Conservation (phyloP, 2,888 invertebrate species). For the Mesorhabditis belari region DNA sequence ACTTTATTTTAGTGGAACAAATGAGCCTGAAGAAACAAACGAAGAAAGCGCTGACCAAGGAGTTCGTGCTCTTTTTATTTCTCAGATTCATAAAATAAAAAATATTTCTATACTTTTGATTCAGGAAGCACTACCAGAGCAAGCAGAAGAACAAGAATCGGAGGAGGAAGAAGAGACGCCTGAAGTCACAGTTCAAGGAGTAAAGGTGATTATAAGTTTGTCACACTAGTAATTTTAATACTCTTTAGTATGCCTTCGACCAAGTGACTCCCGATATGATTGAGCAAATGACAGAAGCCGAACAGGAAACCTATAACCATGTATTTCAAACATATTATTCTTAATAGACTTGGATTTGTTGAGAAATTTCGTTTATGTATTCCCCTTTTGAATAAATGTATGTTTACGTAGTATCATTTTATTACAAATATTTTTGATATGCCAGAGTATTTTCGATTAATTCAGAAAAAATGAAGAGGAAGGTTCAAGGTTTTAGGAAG, state of each 20-base stretch:
- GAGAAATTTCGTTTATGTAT: too few relatives aligned
- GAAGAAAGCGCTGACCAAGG: not conserved
- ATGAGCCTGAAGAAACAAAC: not conserved
- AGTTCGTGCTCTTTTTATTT: too few relatives aligned
- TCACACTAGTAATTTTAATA: not conserved
- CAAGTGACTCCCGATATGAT: constrained; percentile 33
- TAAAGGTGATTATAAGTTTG: too few relatives aligned
- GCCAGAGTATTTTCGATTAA: too few relatives aligned
- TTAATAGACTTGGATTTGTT: too few relatives aligned
- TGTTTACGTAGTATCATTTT: too few relatives aligned
- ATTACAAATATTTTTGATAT: too few relatives aligned
- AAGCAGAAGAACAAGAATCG: not conserved
- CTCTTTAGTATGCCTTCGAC: constrained; percentile 13
- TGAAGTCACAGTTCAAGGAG: not conserved
- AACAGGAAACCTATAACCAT: constrained; percentile 20
- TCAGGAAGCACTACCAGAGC: not conserved
- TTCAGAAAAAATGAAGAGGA: too few relatives aligned
- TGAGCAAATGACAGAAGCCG: constrained; percentile 33
- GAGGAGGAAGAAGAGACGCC: not conserved
- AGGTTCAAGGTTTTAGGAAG: too few relatives aligned
- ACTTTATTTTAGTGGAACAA: too few relatives aligned
- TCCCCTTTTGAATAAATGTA: too few relatives aligned
- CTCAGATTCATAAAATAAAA: too few relatives aligned
- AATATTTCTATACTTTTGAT: not conserved
- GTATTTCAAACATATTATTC: not conserved